A percentile compares a stretch with the other conserved stretches of the same genome.
Evolutionary conservation across 2,797 vertebrate species (phyloP).

Genomic region (Spinus pinus): DNA sequence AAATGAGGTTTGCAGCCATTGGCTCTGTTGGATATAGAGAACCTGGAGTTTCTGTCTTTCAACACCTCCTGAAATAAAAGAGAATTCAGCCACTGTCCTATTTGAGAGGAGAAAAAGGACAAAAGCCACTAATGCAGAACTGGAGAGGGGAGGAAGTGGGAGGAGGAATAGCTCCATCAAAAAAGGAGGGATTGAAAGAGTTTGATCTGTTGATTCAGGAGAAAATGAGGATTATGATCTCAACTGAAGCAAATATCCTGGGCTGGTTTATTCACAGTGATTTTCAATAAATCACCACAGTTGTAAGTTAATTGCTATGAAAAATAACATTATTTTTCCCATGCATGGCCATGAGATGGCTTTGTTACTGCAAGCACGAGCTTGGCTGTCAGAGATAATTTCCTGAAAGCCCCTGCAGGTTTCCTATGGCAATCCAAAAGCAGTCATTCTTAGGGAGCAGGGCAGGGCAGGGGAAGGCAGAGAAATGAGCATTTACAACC

Average conservation of each 20-base stretch:
- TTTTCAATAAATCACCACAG: conserved; percentile 31
- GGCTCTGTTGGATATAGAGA: not conserved
- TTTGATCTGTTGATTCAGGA: not conserved
- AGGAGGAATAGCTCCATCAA: not conserved
- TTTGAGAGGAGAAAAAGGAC: not conserved
- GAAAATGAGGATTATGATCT: not conserved
- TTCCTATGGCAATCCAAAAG: conserved; percentile 56
- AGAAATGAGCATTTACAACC: conserved; percentile 13
- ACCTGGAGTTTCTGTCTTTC: not conserved
- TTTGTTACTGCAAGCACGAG: conserved; percentile 26
- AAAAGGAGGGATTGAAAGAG: not conserved
- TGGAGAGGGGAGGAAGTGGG: not conserved
- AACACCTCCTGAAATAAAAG: not conserved
- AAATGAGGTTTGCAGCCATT: not conserved
- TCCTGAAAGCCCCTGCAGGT: conserved; percentile 65
- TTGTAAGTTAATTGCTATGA: conserved; percentile 41
- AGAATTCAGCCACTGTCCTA: not conserved
- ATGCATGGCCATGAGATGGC: conserved; percentile 5
- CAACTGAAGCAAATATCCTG: not conserved
- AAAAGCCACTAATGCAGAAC: not conserved
- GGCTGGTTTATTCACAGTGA: not conserved
- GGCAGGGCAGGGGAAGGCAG: not conserved
- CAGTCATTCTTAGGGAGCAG: not conserved
- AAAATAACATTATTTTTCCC: conserved; percentile 41
- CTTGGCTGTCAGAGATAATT: conserved; percentile 51